A percentile compares a stretch with the other conserved stretches of the same genome.
phyloP scores from a whole-genome alignment of 2,888 invertebrate species.

The Trimorus sp. region DNA sequence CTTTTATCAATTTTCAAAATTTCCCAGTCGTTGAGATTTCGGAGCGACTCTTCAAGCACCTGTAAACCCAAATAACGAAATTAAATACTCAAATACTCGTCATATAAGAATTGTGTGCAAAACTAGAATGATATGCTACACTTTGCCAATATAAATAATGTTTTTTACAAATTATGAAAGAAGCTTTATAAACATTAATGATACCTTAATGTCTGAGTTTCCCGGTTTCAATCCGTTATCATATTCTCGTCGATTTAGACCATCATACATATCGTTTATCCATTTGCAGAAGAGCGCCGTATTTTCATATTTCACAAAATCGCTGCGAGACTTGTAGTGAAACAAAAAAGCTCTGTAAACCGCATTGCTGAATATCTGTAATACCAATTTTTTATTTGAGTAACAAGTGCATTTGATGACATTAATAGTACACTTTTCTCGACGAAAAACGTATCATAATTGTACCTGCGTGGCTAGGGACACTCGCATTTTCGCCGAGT shows the following conservation, averaged over 20 bases:
- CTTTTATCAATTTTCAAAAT: conserved; percentile 10
- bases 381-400: conserved; percentile 1
- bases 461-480: conserved; percentile 43
- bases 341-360: conserved; percentile 50
- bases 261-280: conserved; percentile 32
- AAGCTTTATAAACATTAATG: neutral
- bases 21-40: conserved; percentile 24
- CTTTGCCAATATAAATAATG: too few relatives aligned
- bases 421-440: too few relatives aligned
- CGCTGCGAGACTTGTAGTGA: conserved; percentile 3
- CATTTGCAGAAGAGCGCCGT: conserved; percentile 26
- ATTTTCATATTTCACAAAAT: neutral
- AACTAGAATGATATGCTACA: too few relatives aligned
- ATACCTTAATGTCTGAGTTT: conserved; percentile 20
- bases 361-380: conserved; percentile 61
- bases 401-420: too few relatives aligned
- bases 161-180: too few relatives aligned
- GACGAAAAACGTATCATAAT: conserved; percentile 10
- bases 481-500: conserved; percentile 39
- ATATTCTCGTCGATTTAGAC: conserved; percentile 12
- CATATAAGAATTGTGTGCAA: too few relatives aligned
- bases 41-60: conserved; percentile 1
- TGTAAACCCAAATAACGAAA: neutral
- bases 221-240: conserved; percentile 13
- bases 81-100: too few relatives aligned